Evolutionary conservation across 1,140 invertebrate genomes (phyloP), one percentile per base, ranked within the genome.

Genomic region (Caenorhabditis latens): DNA sequence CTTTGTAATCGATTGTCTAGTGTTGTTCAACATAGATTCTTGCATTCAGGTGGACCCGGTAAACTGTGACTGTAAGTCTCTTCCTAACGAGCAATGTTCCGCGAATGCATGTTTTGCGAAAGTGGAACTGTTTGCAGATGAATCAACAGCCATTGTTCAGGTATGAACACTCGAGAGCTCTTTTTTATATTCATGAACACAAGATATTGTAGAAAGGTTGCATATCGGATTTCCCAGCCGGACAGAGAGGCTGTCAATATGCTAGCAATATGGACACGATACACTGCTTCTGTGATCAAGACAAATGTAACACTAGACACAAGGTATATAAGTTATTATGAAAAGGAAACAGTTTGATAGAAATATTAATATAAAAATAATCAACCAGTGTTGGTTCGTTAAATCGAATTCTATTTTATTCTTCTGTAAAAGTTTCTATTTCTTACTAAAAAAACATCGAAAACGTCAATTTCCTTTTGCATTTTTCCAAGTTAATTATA

Each of bases 61-160:
- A 32, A 55, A 57, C 14, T 88, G 87, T 32, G 87, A 88, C 65
- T 90, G 89, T 63, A 57, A 84, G n/a, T 89, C 84, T 5, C 40
- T 42, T 42, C 79, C 71, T 21, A 85, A 86, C 42, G 86, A 87
- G n/a, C 84, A 91, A 58, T 92, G 91, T 84, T 40, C 55, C 13
- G 91, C 86, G 14, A 88, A 90, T n/a, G 84, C 90, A 43, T 92
- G 91, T 75, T 92, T 92, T 86, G 91, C 90, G 4, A 92, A 92
- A 57, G 83, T 92, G 43, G 91, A 92, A 61, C 61, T 91, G 40
- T 92, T 92, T 82, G 61, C 79, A 24, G 90, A 90, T 61, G 91
- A 92, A 75, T 71, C 65, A 7, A 89, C 90, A 57, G 92, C 91
- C n/a, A 90, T 92, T 88, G 83, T 92, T 46, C 91, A 92, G 91